These are phyloP conservation scores for Arenaria interpres DNA, from an alignment of 2,113 vertebrate genomes.

Conservation along the genomic window DNA sequence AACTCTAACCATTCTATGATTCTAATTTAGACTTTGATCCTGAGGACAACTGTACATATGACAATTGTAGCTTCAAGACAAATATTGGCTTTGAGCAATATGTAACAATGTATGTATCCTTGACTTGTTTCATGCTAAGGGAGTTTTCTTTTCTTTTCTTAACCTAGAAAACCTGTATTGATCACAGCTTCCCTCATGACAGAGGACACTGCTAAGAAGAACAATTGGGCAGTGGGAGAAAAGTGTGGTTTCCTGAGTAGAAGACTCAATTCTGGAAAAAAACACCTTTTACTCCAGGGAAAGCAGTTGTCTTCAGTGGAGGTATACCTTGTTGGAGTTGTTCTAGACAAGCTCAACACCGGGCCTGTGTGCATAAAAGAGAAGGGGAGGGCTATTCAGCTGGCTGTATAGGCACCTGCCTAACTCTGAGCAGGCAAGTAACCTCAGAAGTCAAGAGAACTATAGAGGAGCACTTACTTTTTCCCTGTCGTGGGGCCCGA, in stretches of 20 bases:
- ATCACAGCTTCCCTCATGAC: neutral
- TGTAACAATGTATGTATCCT: neutral
- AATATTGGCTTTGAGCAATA: neutral
- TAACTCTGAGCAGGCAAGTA: neutral
- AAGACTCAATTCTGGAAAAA: neutral
- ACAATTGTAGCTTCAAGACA: neutral
- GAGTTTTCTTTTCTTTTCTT: neutral
- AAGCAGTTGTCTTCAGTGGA: neutral
- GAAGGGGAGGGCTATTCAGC: neutral
- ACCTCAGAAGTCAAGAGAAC: neutral
- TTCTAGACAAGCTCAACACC: neutral
- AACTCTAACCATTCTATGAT: neutral
- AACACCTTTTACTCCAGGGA: neutral
- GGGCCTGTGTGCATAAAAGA: neutral
- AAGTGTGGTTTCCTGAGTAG: fast-evolving
- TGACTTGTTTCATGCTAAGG: neutral
- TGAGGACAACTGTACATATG: neutral
- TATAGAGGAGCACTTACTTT: neutral
- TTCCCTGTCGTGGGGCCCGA: neutral
- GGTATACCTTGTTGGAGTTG: neutral
- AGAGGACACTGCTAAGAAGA: neutral
- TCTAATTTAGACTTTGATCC: neutral
- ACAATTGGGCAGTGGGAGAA: fast-evolving
- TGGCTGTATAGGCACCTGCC: neutral
- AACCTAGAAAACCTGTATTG: neutral